Evolutionary conservation across 2,113 vertebrate species (phyloP).

Genomic region (Platichthys stellatus): DNA sequence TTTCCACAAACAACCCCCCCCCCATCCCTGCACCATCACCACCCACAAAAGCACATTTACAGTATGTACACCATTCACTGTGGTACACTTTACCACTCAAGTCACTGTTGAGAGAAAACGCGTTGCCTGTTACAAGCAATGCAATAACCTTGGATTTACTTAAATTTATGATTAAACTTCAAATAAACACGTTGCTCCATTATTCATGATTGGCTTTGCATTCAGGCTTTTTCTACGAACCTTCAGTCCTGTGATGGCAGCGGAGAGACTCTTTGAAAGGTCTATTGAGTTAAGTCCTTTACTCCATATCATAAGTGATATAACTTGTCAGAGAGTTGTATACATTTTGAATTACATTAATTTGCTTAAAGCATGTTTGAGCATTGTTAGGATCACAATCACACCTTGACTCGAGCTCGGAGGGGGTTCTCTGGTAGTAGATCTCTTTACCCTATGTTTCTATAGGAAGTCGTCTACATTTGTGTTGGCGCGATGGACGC

Average conservation of each 20-base stretch:
- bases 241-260: slow-evolving; percentile 39
- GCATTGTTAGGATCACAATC: slow-evolving; percentile 52
- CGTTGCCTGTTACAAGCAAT: slow-evolving; percentile 52
- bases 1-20: slow-evolving; percentile 20
- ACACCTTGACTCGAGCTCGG: slow-evolving; percentile 23
- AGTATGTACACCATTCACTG: slow-evolving; percentile 45
- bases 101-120: slow-evolving; percentile 55
- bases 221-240: slow-evolving; percentile 39
- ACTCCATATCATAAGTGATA: slow-evolving; percentile 37
- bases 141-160: slow-evolving; percentile 55
- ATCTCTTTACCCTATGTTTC: slow-evolving; percentile 38
- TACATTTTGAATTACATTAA: slow-evolving; percentile 70
- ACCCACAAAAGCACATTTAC: slow-evolving; percentile 54
- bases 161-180: slow-evolving; percentile 42
- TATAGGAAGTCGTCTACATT: slow-evolving; percentile 46
- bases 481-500: slow-evolving; percentile 26
- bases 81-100: slow-evolving; percentile 54
- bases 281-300: slow-evolving; percentile 40
- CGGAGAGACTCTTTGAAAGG: slow-evolving; percentile 46
- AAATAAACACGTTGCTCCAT: slow-evolving; percentile 38
- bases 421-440: slow-evolving; percentile 34
- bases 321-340: slow-evolving; percentile 58
- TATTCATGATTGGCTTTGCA: slow-evolving; percentile 54
- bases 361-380: slow-evolving; percentile 61
- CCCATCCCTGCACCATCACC: slow-evolving; percentile 40